Percentiles rank a stretch among this genome's conserved stretches.
Conservation (phyloP, 1,140 invertebrate genomes). For the Tetramorium simillimum region DNA sequence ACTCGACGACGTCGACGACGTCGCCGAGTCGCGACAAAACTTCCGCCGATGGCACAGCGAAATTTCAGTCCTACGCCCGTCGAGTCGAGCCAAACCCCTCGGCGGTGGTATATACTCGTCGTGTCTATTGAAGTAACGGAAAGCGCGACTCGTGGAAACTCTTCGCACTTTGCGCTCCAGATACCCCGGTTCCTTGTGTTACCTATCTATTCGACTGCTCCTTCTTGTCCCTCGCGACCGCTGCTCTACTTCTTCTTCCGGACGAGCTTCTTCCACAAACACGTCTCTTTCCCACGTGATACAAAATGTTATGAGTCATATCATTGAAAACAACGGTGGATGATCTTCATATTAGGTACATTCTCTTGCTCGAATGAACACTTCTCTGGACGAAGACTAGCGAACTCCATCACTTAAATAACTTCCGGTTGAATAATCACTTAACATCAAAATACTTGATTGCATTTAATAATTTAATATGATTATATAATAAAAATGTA, state of each 20-base stretch:
- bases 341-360: neutral
- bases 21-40: slow-evolving; percentile 61
- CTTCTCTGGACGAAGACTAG: neutral
- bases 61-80: slow-evolving; percentile 56
- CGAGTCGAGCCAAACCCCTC: slow-evolving; percentile 20
- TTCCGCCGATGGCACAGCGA: slow-evolving; percentile 57
- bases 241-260: slow-evolving; percentile 40
- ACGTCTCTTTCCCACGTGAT: slow-evolving; percentile 38
- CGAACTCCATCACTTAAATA: neutral
- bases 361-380: neutral
- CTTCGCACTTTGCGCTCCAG: slow-evolving; percentile 77
- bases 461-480: neutral
- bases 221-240: slow-evolving; percentile 40
- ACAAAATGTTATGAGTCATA: neutral
- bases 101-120: slow-evolving; percentile 61
- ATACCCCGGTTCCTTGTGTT: slow-evolving; percentile 76
- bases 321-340: neutral
- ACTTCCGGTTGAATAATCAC: slow-evolving; percentile 15
- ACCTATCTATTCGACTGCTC: slow-evolving; percentile 59
- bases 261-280: slow-evolving; percentile 19
- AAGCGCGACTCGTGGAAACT: slow-evolving; percentile 77
- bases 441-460: neutral
- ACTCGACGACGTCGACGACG: neutral
- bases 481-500: neutral
- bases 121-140: slow-evolving; percentile 80